Conservation (phyloP, 2,888 invertebrate species). For the Yponomeuta evonymella region DNA sequence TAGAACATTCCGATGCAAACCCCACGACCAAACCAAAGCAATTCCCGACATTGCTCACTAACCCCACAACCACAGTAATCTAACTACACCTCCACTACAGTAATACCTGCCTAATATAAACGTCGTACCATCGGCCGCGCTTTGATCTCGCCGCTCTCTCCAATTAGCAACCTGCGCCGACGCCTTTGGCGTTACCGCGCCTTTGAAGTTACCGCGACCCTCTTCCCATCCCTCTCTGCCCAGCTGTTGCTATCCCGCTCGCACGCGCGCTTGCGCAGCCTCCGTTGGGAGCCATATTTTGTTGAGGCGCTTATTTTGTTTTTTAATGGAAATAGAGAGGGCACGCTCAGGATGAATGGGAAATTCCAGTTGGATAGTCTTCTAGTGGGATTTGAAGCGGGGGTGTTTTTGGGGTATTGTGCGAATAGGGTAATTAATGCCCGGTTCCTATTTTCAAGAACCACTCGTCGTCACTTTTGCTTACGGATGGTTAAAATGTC, state of each 20-base stretch:
- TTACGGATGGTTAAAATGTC: too few species aligned
- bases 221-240: constrained; percentile 18
- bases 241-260: constrained; percentile 31
- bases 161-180: constrained; percentile 68
- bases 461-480: too few species aligned
- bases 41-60: neutral
- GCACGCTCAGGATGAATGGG: neutral
- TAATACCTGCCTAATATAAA: constrained; percentile 66
- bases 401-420: neutral
- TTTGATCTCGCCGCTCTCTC: constrained; percentile 68
- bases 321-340: neutral
- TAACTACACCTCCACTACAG: constrained; percentile 10
- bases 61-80: neutral
- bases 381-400: neutral
- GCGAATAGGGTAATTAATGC: neutral
- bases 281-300: constrained; percentile 16
- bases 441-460: too few species aligned
- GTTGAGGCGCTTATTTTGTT: constrained; percentile 6
- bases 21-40: too few species aligned
- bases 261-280: constrained; percentile 30
- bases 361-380: neutral
- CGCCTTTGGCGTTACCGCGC: constrained; percentile 71
- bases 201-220: constrained; percentile 49
- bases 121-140: constrained; percentile 59
- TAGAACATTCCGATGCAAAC: too few species aligned